phyloP scores from a whole-genome alignment of 2,888 invertebrate genomes.

The Metopia argyrocephala region DNA sequence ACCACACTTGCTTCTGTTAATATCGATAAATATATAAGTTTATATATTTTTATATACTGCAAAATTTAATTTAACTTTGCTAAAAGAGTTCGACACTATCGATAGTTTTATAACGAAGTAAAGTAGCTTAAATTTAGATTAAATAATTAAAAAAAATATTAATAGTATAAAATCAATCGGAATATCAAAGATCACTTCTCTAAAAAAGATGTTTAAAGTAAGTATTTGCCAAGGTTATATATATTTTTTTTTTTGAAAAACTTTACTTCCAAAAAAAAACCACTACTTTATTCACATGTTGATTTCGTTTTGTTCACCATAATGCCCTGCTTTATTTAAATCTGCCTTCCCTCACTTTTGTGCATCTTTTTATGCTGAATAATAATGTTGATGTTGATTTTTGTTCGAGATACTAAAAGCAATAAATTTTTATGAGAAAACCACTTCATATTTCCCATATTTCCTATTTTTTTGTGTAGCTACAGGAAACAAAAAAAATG shows the following conservation, averaged over 20 bases:
- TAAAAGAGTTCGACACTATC: too few relatives aligned
- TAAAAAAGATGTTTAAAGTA: too few relatives aligned
- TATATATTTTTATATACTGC: too few relatives aligned
- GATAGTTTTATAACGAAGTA: too few relatives aligned
- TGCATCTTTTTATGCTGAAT: neutral
- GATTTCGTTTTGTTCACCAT: constrained; percentile 62
- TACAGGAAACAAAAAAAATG: constrained; percentile 58
- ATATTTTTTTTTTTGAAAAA: neutral
- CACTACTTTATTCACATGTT: constrained; percentile 72
- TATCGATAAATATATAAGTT: too few relatives aligned
- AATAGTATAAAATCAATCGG: too few relatives aligned
- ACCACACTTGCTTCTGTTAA: too few relatives aligned
- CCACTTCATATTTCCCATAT: constrained; percentile 74
- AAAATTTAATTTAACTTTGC: too few relatives aligned
- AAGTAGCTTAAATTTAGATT: too few relatives aligned
- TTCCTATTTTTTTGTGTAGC: constrained; percentile 42
- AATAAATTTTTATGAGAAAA: constrained; percentile 77
- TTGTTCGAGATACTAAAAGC: constrained; percentile 58
- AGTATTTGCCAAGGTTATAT: too few relatives aligned
- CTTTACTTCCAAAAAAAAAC: constrained; percentile 21
- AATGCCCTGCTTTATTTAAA: constrained; percentile 20
- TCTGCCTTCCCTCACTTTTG: constrained; percentile 1
- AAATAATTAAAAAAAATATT: too few relatives aligned
- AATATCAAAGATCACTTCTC: too few relatives aligned
- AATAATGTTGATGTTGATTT: constrained; percentile 46